Evolutionary conservation across 1,140 invertebrate species (phyloP).

Genomic region (Venturia canescens): DNA sequence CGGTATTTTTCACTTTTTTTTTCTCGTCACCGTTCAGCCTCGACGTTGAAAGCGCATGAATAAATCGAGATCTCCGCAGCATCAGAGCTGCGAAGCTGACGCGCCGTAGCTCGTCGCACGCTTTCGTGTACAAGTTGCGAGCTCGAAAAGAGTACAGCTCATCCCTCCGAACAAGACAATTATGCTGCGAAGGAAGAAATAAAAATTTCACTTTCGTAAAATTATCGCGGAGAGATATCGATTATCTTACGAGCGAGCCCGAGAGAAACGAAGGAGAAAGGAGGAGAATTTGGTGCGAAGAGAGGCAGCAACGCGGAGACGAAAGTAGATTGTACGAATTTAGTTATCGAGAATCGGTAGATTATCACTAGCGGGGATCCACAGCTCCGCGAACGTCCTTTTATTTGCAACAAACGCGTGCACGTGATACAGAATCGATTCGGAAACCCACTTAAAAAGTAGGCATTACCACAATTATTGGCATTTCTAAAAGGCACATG

Average conservation of each 20-base stretch:
- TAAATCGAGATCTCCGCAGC: background rate
- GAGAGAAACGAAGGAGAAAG: slow-evolving; percentile 4
- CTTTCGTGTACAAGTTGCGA: too few relatives aligned
- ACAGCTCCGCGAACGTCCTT: too few relatives aligned
- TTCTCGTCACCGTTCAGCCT: background rate
- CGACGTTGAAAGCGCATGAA: background rate
- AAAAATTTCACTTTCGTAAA: slow-evolving; percentile 8
- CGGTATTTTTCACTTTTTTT: background rate
- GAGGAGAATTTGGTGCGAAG: background rate
- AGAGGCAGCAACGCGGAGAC: background rate
- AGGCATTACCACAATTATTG: slow-evolving; percentile 76
- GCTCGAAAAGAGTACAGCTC: too few relatives aligned
- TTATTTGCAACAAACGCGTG: background rate
- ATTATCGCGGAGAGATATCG: slow-evolving; percentile 62
- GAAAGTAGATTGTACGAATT: slow-evolving; percentile 46
- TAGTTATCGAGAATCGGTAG: slow-evolving; percentile 56
- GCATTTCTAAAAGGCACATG: slow-evolving; percentile 59
- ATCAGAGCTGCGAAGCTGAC: background rate
- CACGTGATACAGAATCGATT: slow-evolving; percentile 61
- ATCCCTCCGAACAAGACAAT: too few relatives aligned
- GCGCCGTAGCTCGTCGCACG: too few relatives aligned
- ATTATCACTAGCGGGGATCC: slow-evolving; percentile 30
- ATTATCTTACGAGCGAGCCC: slow-evolving; percentile 50
- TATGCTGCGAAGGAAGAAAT: too few relatives aligned
- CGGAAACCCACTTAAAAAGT: slow-evolving; percentile 75